Percentiles rank a stretch among this genome's conserved stretches.
Conservation (phyloP, 2,888 invertebrate species). For the Drosophila stalkeri region DNA sequence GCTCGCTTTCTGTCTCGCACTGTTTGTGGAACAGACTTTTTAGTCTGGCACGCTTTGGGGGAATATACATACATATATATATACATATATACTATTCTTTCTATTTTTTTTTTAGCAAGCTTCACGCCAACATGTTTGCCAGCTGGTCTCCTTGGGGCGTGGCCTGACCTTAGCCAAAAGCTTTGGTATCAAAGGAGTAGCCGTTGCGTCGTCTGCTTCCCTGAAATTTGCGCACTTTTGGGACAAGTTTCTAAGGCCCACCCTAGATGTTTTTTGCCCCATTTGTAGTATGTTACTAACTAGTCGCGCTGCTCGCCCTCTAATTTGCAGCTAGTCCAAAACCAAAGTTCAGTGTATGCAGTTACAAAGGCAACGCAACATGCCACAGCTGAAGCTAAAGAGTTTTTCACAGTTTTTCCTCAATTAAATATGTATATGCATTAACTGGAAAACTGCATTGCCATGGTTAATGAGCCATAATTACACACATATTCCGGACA, state of each 20-base stretch:
- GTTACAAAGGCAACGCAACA: conserved; percentile 48
- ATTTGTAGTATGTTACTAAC: conserved; percentile 7
- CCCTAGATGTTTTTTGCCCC: conserved; percentile 21
- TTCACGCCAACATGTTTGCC: conserved; percentile 38
- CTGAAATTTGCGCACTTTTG: conserved; percentile 48
- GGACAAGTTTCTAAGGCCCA: conserved; percentile 38
- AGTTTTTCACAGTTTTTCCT: conserved; percentile 9
- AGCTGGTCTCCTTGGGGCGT: conserved; percentile 55
- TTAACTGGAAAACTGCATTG: conserved; percentile 26
- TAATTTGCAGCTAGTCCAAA: conserved; percentile 49
- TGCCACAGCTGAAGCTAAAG: conserved; percentile 9
- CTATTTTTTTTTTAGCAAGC: conserved; percentile 10
- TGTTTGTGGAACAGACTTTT: conserved; percentile 2
- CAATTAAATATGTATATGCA: conserved; percentile 29
- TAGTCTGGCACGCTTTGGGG: conserved; percentile 6
- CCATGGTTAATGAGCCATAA: conserved; percentile 37
- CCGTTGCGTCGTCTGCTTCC: conserved; percentile 19
- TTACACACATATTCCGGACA: conserved; percentile 20
- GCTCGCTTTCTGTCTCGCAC: neutral
- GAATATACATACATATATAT: neutral
- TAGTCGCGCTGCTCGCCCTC: conserved; percentile 20
- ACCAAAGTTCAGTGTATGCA: conserved; percentile 24
- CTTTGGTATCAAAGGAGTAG: conserved; percentile 26
- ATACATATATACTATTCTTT: neutral
- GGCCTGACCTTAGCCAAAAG: conserved; percentile 47